Percentiles rank a stretch among this genome's conserved stretches.
Conservation (phyloP, 2,888 invertebrate species). For the Agriotes lineatus region DNA sequence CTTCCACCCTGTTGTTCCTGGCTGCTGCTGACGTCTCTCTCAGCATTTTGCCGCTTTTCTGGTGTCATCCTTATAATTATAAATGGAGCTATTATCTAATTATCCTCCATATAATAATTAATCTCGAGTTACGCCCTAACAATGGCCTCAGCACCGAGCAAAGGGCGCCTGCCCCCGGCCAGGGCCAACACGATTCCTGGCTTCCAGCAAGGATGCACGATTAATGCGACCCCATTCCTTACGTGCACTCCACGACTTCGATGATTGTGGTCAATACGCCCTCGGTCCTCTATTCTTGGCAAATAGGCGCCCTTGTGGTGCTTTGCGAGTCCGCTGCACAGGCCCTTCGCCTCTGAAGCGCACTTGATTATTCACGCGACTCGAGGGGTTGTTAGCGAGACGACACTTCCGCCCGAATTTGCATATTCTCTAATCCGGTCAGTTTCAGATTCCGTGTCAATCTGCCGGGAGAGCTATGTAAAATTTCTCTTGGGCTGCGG, state of each 20-base stretch:
- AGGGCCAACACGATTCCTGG: slow-evolving; percentile 18
- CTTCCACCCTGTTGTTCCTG: background rate
- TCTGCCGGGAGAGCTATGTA: background rate
- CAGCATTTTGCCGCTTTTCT: slow-evolving; percentile 17
- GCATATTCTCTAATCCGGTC: slow-evolving; percentile 36
- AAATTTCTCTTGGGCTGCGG: background rate
- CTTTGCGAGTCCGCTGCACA: slow-evolving; percentile 11
- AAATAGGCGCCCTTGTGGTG: slow-evolving; percentile 7
- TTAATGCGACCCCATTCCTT: slow-evolving; percentile 3
- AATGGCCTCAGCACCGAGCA: slow-evolving; percentile 4
- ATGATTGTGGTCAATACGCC: slow-evolving; percentile 9
- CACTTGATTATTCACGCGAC: slow-evolving; percentile 36
- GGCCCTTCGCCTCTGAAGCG: slow-evolving; percentile 18
- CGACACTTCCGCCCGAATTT: slow-evolving; percentile 34
- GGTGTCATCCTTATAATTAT: slow-evolving; percentile 33
- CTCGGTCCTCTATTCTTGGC: slow-evolving; percentile 14
- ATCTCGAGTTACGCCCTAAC: slow-evolving; percentile 29
- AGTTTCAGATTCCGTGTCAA: slow-evolving; percentile 21
- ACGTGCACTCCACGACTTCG: slow-evolving; percentile 2
- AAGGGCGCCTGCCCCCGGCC: background rate
- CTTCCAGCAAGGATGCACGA: slow-evolving; percentile 7
- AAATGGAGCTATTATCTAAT: slow-evolving; percentile 32
- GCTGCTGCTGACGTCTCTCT: slow-evolving; percentile 9
- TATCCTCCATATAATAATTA: slow-evolving; percentile 33
- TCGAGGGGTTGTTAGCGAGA: slow-evolving; percentile 35